Evolutionary conservation across 2,113 vertebrate species (phyloP), one percentile per base, ranked within the genome.

Genomic region (Oxyura jamaicensis): DNA sequence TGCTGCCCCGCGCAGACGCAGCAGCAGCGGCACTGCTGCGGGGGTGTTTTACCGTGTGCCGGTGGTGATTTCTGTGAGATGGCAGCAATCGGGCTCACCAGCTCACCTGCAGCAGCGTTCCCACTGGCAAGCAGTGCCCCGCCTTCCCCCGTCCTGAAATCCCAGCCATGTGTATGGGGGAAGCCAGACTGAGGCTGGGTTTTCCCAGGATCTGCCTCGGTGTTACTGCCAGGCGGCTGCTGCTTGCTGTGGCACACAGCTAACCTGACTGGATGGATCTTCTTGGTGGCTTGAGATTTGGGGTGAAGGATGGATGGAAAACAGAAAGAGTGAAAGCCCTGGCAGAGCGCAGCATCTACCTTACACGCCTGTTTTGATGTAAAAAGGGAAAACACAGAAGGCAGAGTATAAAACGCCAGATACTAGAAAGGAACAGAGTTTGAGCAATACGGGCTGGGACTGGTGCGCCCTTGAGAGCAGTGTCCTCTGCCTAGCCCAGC

Each of bases 81-180:
- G 0, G 0, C 33, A n/a, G 56, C 9, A 5, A 8, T 58, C 0
- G 0, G 53, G 63, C 50, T 91, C 46, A 7, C 0, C 3, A 46
- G 42, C 1, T 3, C 63, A 29, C 42, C 78, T 50, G 46, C 52
- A 83, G 60, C 56, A 23, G n/a, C 0, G 0, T 77, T 91, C 36
- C 73, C 71, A 29, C 21, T 9, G 50, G 14, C n/a, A 48, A 59
- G 67, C 35, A 11, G 17, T 16, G 19, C 18, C 8, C 77, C 73
- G 33, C 39, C 39, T 52, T 12, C 56, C 22, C 29, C 59, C 25
- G 39, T 29, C 74, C 73, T 48, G 41, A 81, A 41, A 86, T 36
- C 63, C 50, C 65, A 67, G 72, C 28, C 22, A 1, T 6, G 7
- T 31, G 36, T 11, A 41, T 17, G 66, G 50, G 26, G 33, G 73